A percentile compares a stretch with the other conserved stretches of the same genome.
Evolutionary conservation across 2,113 vertebrate species (phyloP).

Genomic region (Helogale parvula): DNA sequence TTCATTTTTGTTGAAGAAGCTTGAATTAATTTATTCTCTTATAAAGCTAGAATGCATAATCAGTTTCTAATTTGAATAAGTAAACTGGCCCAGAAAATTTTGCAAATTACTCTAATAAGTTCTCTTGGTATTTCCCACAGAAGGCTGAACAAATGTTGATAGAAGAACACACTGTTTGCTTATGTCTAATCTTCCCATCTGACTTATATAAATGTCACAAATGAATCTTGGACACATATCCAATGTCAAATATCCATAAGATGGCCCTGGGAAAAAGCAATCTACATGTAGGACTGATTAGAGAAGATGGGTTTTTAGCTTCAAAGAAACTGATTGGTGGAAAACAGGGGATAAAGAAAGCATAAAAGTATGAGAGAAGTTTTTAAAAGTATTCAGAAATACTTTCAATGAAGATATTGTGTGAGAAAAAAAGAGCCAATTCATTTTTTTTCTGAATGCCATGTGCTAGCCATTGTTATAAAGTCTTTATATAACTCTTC

Average conservation of each 20-base stretch:
- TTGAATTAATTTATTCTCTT: slow-evolving; percentile 65
- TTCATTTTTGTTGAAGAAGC: slow-evolving; percentile 61
- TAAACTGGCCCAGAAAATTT: slow-evolving; percentile 58
- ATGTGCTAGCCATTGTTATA: not conserved
- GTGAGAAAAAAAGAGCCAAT: not conserved
- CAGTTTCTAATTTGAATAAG: slow-evolving; percentile 69
- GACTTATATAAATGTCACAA: slow-evolving; percentile 67
- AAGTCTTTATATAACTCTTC: not conserved
- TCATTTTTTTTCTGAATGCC: not conserved
- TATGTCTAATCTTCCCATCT: slow-evolving; percentile 68
- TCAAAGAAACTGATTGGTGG: not conserved
- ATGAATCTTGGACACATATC: slow-evolving; percentile 24
- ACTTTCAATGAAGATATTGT: not conserved
- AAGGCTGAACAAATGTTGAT: slow-evolving; percentile 68
- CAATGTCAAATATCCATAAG: slow-evolving; percentile 52
- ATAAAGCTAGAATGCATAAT: slow-evolving; percentile 58
- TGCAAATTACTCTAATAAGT: slow-evolving; percentile 74
- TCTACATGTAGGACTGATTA: not conserved
- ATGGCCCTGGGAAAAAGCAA: not conserved
- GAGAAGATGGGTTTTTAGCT: not conserved
- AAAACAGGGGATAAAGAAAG: not conserved
- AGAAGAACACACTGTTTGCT: slow-evolving; percentile 61
- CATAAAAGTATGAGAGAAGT: not conserved
- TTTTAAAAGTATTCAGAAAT: not conserved
- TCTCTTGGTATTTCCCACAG: slow-evolving; percentile 67